Conservation (phyloP, 2,888 invertebrate genomes). For the Tipula helvola region DNA sequence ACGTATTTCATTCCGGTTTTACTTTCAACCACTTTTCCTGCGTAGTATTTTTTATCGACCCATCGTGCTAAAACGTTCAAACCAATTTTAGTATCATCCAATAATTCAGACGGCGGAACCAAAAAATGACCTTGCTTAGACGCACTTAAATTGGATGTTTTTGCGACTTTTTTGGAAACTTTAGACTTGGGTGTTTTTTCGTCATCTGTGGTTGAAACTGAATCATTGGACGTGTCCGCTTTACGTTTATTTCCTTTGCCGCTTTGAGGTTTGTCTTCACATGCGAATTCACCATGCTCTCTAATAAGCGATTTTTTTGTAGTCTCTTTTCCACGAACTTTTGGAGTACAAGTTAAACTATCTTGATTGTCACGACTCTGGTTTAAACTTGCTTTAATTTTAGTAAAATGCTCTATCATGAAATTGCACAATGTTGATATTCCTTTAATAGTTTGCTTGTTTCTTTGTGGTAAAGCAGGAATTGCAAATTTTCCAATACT, state of each 20-base stretch:
- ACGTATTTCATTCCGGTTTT: slow-evolving; percentile 46
- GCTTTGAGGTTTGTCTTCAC: neutral
- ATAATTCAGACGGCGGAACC: slow-evolving; percentile 8
- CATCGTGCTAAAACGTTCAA: slow-evolving; percentile 48
- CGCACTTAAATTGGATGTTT: slow-evolving; percentile 14
- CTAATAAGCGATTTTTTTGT: neutral
- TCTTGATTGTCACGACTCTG: neutral
- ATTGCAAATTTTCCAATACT: slow-evolving; percentile 13
- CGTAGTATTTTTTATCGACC: slow-evolving; percentile 55
- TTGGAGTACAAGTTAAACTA: neutral
- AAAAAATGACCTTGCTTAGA: slow-evolving; percentile 6
- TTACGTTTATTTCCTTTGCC: neutral
- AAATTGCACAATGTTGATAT: slow-evolving; percentile 19
- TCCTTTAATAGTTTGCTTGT: slow-evolving; percentile 17
- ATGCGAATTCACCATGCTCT: neutral
- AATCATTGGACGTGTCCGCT: neutral
- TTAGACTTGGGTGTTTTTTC: slow-evolving; percentile 17
- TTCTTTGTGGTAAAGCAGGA: slow-evolving; percentile 12
- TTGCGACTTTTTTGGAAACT: neutral
- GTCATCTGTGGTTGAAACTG: slow-evolving; percentile 15
- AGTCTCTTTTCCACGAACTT: neutral
- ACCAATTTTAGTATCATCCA: slow-evolving; percentile 19
- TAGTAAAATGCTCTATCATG: slow-evolving; percentile 21
- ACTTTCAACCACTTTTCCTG: slow-evolving; percentile 45
- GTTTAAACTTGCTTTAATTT: slow-evolving; percentile 17